Evolutionary conservation across 2,888 invertebrate genomes (phyloP).

Genomic region (Frankliniella fusca): DNA sequence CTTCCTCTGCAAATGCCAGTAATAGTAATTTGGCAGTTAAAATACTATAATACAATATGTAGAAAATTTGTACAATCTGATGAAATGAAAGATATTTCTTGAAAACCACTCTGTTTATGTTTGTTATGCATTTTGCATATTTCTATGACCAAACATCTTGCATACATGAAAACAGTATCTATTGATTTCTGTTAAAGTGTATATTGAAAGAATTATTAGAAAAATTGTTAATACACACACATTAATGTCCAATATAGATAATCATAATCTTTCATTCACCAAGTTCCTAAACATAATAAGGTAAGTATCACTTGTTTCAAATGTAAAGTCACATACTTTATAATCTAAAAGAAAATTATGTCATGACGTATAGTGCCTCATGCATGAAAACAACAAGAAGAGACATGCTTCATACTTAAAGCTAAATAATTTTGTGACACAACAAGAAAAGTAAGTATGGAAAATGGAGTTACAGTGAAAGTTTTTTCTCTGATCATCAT

Average conservation of each 20-base stretch:
- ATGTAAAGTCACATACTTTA: neutral
- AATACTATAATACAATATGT: neutral
- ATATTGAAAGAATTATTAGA: neutral
- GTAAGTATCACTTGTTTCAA: neutral
- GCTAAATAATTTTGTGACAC: no score
- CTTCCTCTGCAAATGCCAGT: neutral
- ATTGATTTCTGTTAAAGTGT: neutral
- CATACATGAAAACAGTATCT: no score
- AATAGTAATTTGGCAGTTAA: neutral
- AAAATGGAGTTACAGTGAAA: neutral
- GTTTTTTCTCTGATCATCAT: neutral
- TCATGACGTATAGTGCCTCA: neutral
- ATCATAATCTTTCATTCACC: neutral
- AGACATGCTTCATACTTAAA: no score
- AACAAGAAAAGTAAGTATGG: no score
- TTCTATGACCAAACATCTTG: no score
- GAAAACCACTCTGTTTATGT: no score
- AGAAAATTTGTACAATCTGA: neutral
- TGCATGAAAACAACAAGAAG: no score
- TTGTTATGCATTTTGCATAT: no score
- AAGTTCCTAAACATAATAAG: neutral
- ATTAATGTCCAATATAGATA: neutral
- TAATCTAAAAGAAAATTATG: neutral
- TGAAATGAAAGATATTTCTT: no score
- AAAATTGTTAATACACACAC: neutral